Conservation (phyloP, 2,888 invertebrate species). For the Eupithecia subfuscata region DNA sequence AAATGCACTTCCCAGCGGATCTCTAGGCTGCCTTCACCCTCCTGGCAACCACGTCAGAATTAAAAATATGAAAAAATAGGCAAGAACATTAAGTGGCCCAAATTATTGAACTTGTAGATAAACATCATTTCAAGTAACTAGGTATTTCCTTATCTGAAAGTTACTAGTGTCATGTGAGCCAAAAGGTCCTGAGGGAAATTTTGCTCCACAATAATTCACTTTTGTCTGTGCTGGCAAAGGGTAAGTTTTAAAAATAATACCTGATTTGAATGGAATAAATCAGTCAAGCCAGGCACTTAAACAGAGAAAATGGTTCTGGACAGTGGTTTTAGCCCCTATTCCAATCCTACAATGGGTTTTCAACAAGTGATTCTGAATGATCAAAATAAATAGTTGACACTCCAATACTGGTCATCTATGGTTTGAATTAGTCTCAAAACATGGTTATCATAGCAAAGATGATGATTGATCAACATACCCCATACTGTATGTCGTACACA, state of each 20-base stretch:
- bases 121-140: not conserved
- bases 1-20: slow-evolving; percentile 37
- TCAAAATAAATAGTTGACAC: not conserved
- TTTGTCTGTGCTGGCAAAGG: not conserved
- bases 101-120: not conserved
- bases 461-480: slow-evolving; percentile 58
- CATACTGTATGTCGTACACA: slow-evolving; percentile 80
- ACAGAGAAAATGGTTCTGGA: not conserved
- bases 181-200: not conserved
- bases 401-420: not conserved
- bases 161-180: not conserved
- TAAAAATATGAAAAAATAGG: not conserved
- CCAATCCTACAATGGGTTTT: not conserved
- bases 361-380: not conserved
- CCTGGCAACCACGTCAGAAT: slow-evolving; percentile 31
- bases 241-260: not conserved
- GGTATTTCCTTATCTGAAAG: not conserved
- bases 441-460: not conserved
- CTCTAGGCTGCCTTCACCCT: slow-evolving; percentile 37
- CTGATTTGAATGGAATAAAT: not conserved
- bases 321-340: not conserved
- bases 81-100: not conserved
- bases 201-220: not conserved
- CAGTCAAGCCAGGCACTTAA: not conserved
- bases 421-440: not conserved